Evolutionary conservation across 2,113 vertebrate genomes (phyloP).

Genomic region (Cyphomyrus plagiostoma): DNA sequence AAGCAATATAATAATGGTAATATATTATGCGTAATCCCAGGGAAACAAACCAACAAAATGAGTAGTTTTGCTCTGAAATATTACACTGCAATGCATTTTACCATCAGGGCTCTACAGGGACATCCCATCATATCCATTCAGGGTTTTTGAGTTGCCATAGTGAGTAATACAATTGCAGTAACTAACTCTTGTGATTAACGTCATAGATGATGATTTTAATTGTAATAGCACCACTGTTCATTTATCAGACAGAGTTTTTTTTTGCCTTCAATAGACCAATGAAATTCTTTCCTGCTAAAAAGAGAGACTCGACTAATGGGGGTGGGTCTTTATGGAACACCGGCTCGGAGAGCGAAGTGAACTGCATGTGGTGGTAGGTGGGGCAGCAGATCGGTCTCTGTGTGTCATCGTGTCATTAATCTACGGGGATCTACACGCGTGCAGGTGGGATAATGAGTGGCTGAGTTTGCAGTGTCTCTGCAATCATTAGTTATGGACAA

Average conservation of each 20-base stretch:
- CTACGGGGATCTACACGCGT: not conserved
- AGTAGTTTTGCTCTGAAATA: not conserved
- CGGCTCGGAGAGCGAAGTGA: not conserved
- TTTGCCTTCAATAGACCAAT: not conserved
- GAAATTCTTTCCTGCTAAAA: not conserved
- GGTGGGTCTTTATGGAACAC: not conserved
- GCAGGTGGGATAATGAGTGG: not conserved
- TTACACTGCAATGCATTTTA: not conserved
- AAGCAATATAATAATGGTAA: not conserved
- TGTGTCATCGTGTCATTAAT: not conserved
- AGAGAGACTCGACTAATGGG: not conserved
- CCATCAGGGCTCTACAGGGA: not conserved
- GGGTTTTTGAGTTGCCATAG: not conserved
- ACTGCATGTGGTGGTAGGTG: not conserved
- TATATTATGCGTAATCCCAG: not conserved
- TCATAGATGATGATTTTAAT: not conserved
- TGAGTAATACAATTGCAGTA: not conserved
- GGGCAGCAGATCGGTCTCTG: not conserved
- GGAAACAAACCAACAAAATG: not conserved
- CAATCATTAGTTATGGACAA: not conserved
- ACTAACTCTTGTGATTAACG: not conserved
- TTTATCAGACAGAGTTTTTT: not conserved
- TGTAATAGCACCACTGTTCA: not conserved
- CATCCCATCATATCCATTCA: not conserved
- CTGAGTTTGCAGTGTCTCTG: not conserved